phyloP scores from a whole-genome alignment of 2,113 vertebrate species.

The Numenius arquata region DNA sequence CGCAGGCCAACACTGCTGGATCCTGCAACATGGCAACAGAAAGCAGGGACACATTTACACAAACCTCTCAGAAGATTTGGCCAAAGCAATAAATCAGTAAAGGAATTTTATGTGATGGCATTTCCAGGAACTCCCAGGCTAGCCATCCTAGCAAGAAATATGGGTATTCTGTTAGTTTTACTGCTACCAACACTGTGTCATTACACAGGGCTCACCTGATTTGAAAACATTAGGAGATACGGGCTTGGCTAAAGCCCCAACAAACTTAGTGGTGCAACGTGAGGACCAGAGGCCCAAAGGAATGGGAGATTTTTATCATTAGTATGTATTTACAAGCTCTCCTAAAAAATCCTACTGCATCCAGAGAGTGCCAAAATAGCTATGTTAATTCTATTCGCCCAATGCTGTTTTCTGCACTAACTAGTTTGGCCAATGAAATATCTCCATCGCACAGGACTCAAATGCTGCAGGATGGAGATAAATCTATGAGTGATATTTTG shows the following conservation, averaged over 20 bases:
- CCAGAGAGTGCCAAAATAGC: background rate
- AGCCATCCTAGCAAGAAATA: background rate
- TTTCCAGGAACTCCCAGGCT: background rate
- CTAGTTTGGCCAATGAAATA: background rate
- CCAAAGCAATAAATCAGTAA: background rate
- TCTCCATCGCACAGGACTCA: background rate
- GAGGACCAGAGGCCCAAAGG: background rate
- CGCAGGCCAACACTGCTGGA: background rate
- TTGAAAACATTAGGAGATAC: background rate
- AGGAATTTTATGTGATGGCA: background rate
- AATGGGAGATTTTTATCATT: background rate
- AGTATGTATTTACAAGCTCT: background rate
- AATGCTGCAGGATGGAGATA: background rate
- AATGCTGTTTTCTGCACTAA: background rate
- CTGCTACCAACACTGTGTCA: background rate
- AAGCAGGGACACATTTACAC: background rate
- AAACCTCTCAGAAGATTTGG: background rate
- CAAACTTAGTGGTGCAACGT: background rate
- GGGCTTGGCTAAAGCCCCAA: background rate
- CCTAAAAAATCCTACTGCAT: background rate
- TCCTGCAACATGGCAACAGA: background rate
- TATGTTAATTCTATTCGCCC: background rate
- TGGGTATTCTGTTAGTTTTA: background rate
- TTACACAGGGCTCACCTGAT: background rate
- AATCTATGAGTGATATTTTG: conserved; percentile 3